These are phyloP conservation scores for Artibeus lituratus DNA, from an alignment of 2,797 vertebrate genomes.

Conservation along the genomic window DNA sequence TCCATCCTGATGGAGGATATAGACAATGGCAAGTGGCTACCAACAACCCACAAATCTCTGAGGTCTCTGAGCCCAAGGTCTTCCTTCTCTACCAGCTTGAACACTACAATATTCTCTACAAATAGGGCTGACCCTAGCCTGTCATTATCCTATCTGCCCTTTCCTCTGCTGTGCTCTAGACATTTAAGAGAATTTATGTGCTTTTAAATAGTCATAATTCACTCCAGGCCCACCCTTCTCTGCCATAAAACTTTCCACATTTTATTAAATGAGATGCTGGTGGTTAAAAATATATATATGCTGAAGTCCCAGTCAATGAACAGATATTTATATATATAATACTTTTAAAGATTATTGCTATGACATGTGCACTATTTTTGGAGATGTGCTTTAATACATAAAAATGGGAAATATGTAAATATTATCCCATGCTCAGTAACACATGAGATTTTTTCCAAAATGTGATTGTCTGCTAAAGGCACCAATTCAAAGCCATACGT, in stretches of 20 bases:
- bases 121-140: not conserved
- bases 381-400: not conserved
- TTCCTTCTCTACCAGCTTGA: not conserved
- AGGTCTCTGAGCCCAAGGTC: not conserved
- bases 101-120: not conserved
- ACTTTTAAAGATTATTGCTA: slow-evolving; percentile 23
- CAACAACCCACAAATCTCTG: not conserved
- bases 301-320: not conserved
- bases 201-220: not conserved
- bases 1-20: not conserved
- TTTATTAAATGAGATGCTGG: not conserved
- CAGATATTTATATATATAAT: not conserved
- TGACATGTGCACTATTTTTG: not conserved
- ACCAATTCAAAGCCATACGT: not conserved
- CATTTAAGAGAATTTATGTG: not conserved
- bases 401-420: slow-evolving; percentile 13
- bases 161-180: not conserved
- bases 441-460: slow-evolving; percentile 13
- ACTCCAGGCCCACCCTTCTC: not conserved
- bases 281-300: not conserved
- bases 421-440: not conserved
- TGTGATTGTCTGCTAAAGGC: not conserved
- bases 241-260: not conserved
- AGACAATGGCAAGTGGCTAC: not conserved
- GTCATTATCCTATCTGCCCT: not conserved